Evolutionary conservation across 2,888 invertebrate genomes (phyloP).

Genomic region (Iselma pallidipennis): DNA sequence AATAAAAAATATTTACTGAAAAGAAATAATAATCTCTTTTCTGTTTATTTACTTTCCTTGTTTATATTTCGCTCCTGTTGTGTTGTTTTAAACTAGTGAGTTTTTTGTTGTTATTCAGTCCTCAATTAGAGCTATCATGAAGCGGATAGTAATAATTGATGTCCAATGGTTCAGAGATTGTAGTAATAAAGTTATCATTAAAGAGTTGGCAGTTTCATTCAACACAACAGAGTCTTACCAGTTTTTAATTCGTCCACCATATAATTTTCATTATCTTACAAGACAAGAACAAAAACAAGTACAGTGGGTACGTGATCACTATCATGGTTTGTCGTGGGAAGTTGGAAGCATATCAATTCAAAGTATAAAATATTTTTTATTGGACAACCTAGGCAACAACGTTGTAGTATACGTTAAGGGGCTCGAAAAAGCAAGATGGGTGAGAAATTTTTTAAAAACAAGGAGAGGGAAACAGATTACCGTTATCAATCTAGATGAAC

Average conservation of each 20-base stretch:
- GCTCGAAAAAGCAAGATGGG: not conserved
- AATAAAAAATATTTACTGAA: no score
- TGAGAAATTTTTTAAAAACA: no score
- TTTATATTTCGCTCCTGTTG: no score
- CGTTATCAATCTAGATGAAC: constrained; percentile 3
- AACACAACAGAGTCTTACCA: constrained; percentile 1
- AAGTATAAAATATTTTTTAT: not conserved
- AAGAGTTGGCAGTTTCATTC: constrained; percentile 6
- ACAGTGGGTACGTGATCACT: not conserved
- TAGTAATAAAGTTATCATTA: constrained; percentile 6
- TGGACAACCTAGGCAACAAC: not conserved
- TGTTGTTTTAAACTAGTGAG: no score
- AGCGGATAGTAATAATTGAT: constrained; percentile 7
- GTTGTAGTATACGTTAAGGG: not conserved
- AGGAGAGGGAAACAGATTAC: not conserved
- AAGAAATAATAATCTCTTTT: no score
- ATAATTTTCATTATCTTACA: not conserved
- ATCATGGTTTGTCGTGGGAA: not conserved
- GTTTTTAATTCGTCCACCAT: constrained; percentile 7
- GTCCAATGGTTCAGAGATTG: constrained; percentile 4
- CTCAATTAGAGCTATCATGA: no score
- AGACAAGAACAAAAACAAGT: not conserved
- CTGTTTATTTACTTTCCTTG: no score
- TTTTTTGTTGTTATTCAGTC: no score
- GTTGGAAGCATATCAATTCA: not conserved